A percentile compares a stretch with the other conserved stretches of the same genome.
phyloP scores from a whole-genome alignment of 1,140 invertebrate species.

The Philaenus spumarius region DNA sequence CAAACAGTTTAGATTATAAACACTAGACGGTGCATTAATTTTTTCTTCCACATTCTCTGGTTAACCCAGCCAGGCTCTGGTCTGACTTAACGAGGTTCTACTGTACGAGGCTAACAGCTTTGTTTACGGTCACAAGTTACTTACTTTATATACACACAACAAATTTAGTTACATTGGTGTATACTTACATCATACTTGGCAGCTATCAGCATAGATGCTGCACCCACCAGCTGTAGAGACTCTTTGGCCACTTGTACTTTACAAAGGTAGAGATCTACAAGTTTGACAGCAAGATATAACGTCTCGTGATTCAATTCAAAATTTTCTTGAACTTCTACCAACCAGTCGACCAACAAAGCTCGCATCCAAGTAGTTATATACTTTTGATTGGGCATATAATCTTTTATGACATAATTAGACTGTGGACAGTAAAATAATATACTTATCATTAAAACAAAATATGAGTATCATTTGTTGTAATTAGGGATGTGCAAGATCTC shows the following conservation, averaged over 20 bases:
- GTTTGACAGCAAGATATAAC: constrained; percentile 90
- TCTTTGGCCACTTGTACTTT: constrained; percentile 60
- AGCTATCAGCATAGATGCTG: constrained; percentile 85
- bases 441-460: not conserved
- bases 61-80: too few relatives aligned
- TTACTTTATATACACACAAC: too few relatives aligned
- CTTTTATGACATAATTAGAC: constrained; percentile 33
- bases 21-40: too few relatives aligned
- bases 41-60: too few relatives aligned
- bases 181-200: constrained; percentile 90
- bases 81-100: too few relatives aligned
- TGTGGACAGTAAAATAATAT: constrained; percentile 13
- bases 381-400: constrained; percentile 27
- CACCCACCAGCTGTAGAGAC: constrained; percentile 82
- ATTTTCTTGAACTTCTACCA: constrained; percentile 96
- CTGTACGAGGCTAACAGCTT: too few relatives aligned
- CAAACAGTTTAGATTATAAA: too few relatives aligned
- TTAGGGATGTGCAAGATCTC: too few relatives aligned
- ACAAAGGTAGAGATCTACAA: constrained; percentile 86
- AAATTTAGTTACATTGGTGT: too few relatives aligned
- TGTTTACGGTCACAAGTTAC: too few relatives aligned
- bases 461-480: not conserved
- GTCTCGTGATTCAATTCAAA: constrained; percentile 99
- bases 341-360: constrained; percentile 92
- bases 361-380: constrained; percentile 67